Percentiles rank a stretch among this genome's conserved stretches.
Evolutionary conservation across 2,797 vertebrate species (phyloP).

Genomic region (Premnoplex brunnescens): DNA sequence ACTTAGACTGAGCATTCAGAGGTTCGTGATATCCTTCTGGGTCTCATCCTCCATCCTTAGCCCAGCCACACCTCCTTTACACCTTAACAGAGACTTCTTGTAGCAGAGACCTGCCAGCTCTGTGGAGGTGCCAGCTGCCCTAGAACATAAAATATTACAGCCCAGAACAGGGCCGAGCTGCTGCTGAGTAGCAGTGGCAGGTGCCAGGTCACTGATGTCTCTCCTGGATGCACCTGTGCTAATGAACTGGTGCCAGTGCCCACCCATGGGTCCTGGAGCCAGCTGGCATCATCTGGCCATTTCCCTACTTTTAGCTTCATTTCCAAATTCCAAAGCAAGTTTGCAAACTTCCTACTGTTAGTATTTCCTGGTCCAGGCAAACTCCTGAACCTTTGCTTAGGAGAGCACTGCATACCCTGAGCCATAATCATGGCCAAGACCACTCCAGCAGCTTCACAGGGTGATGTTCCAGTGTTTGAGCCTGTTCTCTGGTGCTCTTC

Average conservation of each 20-base stretch:
- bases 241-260: not conserved
- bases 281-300: not conserved
- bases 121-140: not conserved
- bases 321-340: not conserved
- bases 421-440: not conserved
- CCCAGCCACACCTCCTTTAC: not conserved
- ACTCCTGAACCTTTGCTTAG: not conserved
- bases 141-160: not conserved
- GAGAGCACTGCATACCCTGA: not conserved
- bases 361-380: not conserved
- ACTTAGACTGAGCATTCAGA: not conserved
- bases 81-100: not conserved
- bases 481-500: not conserved
- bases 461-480: not conserved
- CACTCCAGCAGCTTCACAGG: not conserved
- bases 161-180: not conserved
- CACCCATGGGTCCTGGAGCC: not conserved
- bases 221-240: not conserved
- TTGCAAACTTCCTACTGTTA: not conserved
- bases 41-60: not conserved
- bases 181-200: not conserved
- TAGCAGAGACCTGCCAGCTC: not conserved
- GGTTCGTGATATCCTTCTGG: not conserved
- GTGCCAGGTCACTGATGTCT: not conserved
- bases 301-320: not conserved